Conservation (phyloP, 2,113 vertebrate genomes). For the Puffinus mauretanicus region DNA sequence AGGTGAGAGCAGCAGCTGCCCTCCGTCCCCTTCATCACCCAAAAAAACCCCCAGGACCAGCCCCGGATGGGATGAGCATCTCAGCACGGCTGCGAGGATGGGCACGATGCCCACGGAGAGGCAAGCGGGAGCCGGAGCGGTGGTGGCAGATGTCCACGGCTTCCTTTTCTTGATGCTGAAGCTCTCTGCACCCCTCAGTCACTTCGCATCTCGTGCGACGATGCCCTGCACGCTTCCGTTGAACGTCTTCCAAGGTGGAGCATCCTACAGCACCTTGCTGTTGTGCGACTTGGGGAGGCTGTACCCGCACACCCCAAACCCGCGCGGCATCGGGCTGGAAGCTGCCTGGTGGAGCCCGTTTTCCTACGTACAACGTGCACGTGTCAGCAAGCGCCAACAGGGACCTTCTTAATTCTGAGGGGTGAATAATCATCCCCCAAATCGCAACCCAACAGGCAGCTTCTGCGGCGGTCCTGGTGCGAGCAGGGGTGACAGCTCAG, state of each 20-base stretch:
- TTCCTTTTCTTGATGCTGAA: not conserved
- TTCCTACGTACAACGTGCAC: accelerated
- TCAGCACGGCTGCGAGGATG: not conserved
- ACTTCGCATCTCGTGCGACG: accelerated
- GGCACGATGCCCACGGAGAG: accelerated
- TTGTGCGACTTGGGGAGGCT: too few species aligned
- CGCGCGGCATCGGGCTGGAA: accelerated
- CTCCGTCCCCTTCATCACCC: accelerated
- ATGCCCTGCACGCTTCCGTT: accelerated
- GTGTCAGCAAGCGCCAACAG: accelerated
- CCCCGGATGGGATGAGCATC: not conserved
- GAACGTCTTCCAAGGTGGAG: not conserved
- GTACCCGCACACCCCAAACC: not conserved
- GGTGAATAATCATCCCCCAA: not conserved
- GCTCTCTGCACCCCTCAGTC: not conserved
- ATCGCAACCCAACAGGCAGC: not conserved
- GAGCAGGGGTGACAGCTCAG: not conserved
- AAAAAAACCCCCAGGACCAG: not conserved
- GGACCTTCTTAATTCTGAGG: not conserved
- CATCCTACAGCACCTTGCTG: not conserved
- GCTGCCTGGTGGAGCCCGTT: too few species aligned
- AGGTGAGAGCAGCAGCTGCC: not conserved
- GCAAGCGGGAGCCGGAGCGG: not conserved
- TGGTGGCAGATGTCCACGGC: accelerated
- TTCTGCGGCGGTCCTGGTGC: not conserved